Conservation (phyloP, 2,113 vertebrate genomes). For the Corythornis madagascariensis region DNA sequence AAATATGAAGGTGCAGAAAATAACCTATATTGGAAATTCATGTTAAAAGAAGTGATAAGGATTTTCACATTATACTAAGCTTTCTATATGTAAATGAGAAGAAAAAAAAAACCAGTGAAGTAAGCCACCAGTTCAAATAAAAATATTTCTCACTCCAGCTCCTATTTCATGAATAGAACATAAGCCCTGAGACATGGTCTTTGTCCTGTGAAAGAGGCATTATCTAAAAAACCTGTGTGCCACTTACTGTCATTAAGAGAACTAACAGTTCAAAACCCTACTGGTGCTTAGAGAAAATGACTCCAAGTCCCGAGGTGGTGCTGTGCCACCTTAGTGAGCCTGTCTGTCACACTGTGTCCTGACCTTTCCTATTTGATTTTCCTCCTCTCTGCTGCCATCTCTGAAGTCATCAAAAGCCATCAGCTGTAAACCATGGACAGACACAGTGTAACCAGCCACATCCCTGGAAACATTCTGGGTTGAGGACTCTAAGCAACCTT, state of each 20-base stretch:
- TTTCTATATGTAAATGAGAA: not conserved
- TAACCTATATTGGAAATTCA: not conserved
- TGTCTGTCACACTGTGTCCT: not conserved
- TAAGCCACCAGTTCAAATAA: not conserved
- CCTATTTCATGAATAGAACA: not conserved
- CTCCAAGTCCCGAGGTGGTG: not conserved
- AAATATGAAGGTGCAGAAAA: not conserved
- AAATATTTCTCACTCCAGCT: not conserved
- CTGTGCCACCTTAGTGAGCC: not conserved
- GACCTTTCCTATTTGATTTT: not conserved
- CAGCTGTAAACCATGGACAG: not conserved
- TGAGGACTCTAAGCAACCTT: not conserved
- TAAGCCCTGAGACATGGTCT: not conserved
- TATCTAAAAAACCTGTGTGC: not conserved
- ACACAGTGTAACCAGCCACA: not conserved
- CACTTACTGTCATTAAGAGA: not conserved
- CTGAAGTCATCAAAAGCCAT: not conserved
- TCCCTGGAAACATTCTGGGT: not conserved
- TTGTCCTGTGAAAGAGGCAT: not conserved
- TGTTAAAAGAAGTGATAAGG: not conserved
- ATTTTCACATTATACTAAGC: not conserved
- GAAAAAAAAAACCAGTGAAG: not conserved
- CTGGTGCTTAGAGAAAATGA: not conserved
- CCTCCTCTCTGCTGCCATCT: not conserved
- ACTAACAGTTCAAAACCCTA: not conserved